Evolutionary conservation across 2,888 invertebrate genomes (phyloP).

Genomic region (Muscina levida): DNA sequence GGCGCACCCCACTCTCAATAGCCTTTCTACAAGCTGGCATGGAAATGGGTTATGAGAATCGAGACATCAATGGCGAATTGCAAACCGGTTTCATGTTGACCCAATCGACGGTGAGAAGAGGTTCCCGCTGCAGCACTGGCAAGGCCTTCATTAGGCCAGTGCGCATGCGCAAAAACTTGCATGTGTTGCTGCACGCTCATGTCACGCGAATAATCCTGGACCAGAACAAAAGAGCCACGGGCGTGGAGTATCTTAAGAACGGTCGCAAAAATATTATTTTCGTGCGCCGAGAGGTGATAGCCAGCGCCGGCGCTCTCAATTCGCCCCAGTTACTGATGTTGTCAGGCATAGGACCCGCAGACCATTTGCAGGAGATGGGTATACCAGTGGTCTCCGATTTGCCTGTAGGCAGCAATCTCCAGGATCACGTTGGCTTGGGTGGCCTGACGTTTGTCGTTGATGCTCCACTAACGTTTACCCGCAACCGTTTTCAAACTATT

Average conservation of each 20-base stretch:
- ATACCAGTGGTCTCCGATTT: slow-evolving; percentile 88
- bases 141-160: slow-evolving; percentile 93
- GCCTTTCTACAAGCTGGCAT: slow-evolving; percentile 90
- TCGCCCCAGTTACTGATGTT: slow-evolving; percentile 95
- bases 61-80: slow-evolving; percentile 90
- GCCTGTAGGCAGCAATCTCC: slow-evolving; percentile 90
- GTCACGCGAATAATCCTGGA: slow-evolving; percentile 87
- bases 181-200: slow-evolving; percentile 89
- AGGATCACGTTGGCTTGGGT: slow-evolving; percentile 93
- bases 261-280: slow-evolving; percentile 84
- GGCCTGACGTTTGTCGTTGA: slow-evolving; percentile 91
- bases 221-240: slow-evolving; percentile 86
- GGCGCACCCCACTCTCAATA: slow-evolving; percentile 90
- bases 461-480: slow-evolving; percentile 89
- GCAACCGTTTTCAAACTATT: slow-evolving; percentile 88
- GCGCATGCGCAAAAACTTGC: slow-evolving; percentile 87
- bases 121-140: slow-evolving; percentile 91
- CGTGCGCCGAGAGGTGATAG: slow-evolving; percentile 89
- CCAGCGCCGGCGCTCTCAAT: slow-evolving; percentile 93
- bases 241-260: slow-evolving; percentile 87
- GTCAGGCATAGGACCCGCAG: slow-evolving; percentile 91
- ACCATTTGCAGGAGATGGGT: slow-evolving; percentile 86
- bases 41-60: slow-evolving; percentile 90
- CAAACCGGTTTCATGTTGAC: slow-evolving; percentile 94
- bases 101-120: slow-evolving; percentile 91